These are phyloP conservation scores for Liolophura sinensis DNA, from an alignment of 1,140 invertebrate genomes.

Conservation along the genomic window DNA sequence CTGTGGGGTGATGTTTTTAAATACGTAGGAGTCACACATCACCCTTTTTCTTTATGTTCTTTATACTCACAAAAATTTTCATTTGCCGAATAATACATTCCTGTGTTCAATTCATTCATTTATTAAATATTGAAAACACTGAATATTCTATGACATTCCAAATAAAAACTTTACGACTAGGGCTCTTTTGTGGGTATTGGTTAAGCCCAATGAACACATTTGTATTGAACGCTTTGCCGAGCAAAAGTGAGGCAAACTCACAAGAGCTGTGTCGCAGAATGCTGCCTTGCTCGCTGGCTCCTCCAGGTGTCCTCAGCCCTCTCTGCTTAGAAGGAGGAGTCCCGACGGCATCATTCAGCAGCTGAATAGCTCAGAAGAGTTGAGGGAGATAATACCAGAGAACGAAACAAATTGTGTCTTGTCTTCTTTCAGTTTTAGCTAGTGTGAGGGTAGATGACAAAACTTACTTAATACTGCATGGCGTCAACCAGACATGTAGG, in stretches of 20 bases:
- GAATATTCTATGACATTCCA: not conserved
- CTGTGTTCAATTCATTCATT: no score
- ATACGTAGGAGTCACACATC: no score
- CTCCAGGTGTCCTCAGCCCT: constrained; percentile 5
- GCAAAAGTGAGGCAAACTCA: constrained; percentile 14
- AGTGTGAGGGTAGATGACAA: not conserved
- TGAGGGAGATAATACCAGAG: constrained; percentile 2
- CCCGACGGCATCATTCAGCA: constrained; percentile 44
- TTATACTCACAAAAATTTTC: no score
- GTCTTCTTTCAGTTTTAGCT: not conserved
- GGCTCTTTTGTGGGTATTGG: no score
- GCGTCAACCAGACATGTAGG: not conserved
- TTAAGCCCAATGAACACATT: not conserved
- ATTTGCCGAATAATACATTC: no score
- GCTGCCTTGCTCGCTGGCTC: not conserved
- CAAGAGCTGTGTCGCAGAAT: constrained; percentile 20
- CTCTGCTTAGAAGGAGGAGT: constrained; percentile 15
- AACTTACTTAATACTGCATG: not conserved
- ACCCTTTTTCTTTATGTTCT: no score
- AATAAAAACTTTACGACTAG: no score
- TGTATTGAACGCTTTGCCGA: not conserved
- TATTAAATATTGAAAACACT: not conserved
- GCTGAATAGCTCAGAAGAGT: constrained; percentile 31
- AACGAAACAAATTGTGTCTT: not conserved
- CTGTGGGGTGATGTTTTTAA: no score